These are phyloP conservation scores for Poeciliopsis prolifica DNA, from an alignment of 2,113 vertebrate genomes.

Conservation along the genomic window DNA sequence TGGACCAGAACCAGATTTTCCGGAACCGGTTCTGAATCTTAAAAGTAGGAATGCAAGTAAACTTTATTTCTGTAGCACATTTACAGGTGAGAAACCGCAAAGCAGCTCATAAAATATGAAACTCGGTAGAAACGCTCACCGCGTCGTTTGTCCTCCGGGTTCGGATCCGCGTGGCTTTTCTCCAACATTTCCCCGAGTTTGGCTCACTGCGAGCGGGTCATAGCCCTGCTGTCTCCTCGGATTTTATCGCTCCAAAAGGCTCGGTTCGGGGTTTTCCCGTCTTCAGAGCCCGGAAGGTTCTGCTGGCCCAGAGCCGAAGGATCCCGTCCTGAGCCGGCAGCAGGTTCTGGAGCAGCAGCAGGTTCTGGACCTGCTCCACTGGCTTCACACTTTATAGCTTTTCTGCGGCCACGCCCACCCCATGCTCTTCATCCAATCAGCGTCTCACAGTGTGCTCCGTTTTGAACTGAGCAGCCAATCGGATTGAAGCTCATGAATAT, in stretches of 20 bases:
- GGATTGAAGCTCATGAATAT: slow-evolving; percentile 52
- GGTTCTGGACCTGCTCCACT: neutral
- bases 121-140: no score
- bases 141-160: slow-evolving; percentile 39
- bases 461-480: slow-evolving; percentile 48
- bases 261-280: neutral
- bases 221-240: slow-evolving; percentile 18
- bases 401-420: neutral
- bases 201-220: neutral
- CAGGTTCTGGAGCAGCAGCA: neutral
- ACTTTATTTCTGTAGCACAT: no score
- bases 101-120: no score
- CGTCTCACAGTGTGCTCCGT: slow-evolving; percentile 20
- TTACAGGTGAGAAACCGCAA: no score
- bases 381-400: neutral
- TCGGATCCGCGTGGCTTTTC: slow-evolving; percentile 52
- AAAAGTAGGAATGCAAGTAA: no score
- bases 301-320: neutral
- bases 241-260: neutral
- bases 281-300: neutral
- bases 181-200: slow-evolving; percentile 62
- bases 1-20: neutral
- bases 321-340: neutral
- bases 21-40: neutral
- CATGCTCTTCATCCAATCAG: slow-evolving; percentile 17